Evolutionary conservation across 2,888 invertebrate genomes (phyloP).

Genomic region (Pocota personata): DNA sequence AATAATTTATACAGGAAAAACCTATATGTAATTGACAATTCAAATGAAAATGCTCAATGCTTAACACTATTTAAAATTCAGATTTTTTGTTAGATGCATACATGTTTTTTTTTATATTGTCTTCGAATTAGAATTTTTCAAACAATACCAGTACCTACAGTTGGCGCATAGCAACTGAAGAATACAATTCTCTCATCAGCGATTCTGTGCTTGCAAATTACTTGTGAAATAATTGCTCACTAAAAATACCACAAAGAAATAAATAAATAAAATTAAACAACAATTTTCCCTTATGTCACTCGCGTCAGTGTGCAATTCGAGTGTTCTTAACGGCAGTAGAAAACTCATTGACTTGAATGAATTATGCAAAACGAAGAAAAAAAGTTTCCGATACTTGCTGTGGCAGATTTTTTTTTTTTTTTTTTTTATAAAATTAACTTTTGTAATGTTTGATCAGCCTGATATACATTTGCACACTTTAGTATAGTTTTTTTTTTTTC

Average conservation of each 20-base stretch:
- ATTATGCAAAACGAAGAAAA: neutral
- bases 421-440: neutral
- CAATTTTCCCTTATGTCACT: neutral
- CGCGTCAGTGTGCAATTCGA: neutral
- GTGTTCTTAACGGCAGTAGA: neutral
- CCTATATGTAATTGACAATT: neutral
- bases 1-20: slow-evolving; percentile 7
- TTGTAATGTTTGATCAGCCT: no score
- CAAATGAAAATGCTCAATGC: neutral
- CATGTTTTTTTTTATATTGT: neutral
- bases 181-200: neutral
- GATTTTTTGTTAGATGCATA: neutral
- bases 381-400: no score
- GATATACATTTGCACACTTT: no score
- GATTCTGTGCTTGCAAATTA: slow-evolving; percentile 5
- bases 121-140: neutral
- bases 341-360: neutral
- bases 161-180: slow-evolving; percentile 25
- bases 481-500: no score
- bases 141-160: neutral
- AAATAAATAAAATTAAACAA: slow-evolving; percentile 15
- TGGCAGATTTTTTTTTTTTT: neutral
- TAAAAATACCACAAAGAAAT: slow-evolving; percentile 25
- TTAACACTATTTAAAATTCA: neutral
- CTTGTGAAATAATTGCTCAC: slow-evolving; percentile 28